Conservation (phyloP, 1,140 invertebrate genomes). For the Zaprionus gabonicus region DNA sequence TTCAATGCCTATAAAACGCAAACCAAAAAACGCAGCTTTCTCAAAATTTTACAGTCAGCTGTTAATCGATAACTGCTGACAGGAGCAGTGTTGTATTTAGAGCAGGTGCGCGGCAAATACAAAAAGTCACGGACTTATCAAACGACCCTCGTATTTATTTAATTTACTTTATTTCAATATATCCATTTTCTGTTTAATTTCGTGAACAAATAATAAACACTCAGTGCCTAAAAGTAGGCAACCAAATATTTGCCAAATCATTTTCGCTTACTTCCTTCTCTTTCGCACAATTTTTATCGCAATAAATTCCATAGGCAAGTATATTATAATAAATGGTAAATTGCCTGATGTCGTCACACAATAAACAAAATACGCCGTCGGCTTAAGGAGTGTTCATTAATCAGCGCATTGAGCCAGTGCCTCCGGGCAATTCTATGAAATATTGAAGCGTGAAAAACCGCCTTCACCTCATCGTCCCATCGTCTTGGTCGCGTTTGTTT, state of each 20-base stretch:
- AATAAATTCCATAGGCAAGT: conserved; percentile 5
- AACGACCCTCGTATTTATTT: too few species aligned
- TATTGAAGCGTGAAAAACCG: conserved; percentile 41
- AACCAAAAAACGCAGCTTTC: too few species aligned
- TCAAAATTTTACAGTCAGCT: too few species aligned
- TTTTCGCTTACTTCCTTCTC: neutral
- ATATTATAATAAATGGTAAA: conserved; percentile 47
- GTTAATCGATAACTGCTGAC: too few species aligned
- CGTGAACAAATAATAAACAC: neutral
- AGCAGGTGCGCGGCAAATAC: too few species aligned
- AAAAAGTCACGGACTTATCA: too few species aligned
- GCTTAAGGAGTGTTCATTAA: conserved; percentile 49
- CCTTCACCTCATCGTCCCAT: neutral
- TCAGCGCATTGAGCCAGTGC: conserved; percentile 44
- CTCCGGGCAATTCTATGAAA: conserved; percentile 29
- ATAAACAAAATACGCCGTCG: conserved; percentile 47
- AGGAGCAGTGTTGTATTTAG: too few species aligned
- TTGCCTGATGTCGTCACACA: conserved; percentile 48
- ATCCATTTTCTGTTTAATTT: neutral
- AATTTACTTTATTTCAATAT: neutral
- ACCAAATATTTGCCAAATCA: neutral
- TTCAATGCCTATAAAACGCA: too few species aligned
- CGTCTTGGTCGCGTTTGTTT: conserved; percentile 2
- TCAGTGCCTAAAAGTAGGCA: neutral
- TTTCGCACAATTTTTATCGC: neutral